Evolutionary conservation across 2,113 vertebrate genomes (phyloP).

Genomic region (Furnarius figulus): DNA sequence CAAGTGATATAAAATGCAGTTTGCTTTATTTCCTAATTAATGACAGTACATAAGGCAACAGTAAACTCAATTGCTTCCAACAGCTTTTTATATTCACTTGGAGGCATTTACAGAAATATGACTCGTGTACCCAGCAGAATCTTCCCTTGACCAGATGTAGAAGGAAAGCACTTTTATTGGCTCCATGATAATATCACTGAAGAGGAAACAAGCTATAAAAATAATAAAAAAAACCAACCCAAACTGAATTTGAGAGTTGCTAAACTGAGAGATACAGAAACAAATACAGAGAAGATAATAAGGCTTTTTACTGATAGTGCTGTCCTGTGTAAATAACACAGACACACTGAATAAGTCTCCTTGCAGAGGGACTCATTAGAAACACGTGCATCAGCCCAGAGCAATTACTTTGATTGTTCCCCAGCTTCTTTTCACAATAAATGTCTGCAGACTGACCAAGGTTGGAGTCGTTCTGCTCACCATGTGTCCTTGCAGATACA

Average conservation of each 20-base stretch:
- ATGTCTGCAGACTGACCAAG: neutral
- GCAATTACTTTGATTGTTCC: slow-evolving; percentile 62
- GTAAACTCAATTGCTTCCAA: slow-evolving; percentile 65
- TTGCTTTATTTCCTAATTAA: slow-evolving; percentile 70
- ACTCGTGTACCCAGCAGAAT: slow-evolving; percentile 50
- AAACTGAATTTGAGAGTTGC: slow-evolving; percentile 23
- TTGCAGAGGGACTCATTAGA: slow-evolving; percentile 42
- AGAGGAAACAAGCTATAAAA: slow-evolving; percentile 66
- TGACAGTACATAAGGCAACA: slow-evolving; percentile 58
- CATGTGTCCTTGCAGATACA: neutral
- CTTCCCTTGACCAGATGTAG: slow-evolving; percentile 64
- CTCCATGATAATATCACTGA: slow-evolving; percentile 58
- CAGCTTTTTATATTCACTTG: slow-evolving; percentile 62
- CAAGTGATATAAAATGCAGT: slow-evolving; percentile 58
- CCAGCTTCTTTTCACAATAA: slow-evolving; percentile 29
- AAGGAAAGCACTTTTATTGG: slow-evolving; percentile 57
- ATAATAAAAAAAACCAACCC: neutral
- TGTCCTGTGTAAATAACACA: slow-evolving; percentile 55
- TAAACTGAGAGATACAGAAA: slow-evolving; percentile 41
- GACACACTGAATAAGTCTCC: neutral
- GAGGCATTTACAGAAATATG: slow-evolving; percentile 57
- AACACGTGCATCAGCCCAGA: neutral
- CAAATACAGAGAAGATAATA: slow-evolving; percentile 56
- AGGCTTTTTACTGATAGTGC: slow-evolving; percentile 46
- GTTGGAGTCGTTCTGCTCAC: neutral